Conservation (phyloP, 2,888 invertebrate genomes). For the Tenthredo scrophulariae region DNA sequence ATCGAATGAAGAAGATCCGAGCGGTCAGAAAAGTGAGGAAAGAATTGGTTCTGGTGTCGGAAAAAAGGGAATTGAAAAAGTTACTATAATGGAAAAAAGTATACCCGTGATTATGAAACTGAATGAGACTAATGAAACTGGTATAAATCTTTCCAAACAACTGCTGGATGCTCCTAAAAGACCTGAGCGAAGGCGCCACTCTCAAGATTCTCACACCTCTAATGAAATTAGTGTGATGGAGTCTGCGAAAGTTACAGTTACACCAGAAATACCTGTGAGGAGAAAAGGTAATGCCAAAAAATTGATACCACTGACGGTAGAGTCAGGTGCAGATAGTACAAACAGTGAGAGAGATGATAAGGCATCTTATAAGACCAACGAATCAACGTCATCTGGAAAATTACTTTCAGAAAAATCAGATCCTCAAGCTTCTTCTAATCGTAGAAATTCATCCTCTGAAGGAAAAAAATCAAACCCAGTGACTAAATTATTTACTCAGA, state of each 20-base stretch:
- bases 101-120: slow-evolving; percentile 55
- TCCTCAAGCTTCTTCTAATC: background rate
- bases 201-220: slow-evolving; percentile 56
- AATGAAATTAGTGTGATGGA: slow-evolving; percentile 5
- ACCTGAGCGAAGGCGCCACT: slow-evolving; percentile 64
- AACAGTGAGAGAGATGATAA: background rate
- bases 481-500: slow-evolving; percentile 50
- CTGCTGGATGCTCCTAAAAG: slow-evolving; percentile 62
- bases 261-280: slow-evolving; percentile 61
- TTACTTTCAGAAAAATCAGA: slow-evolving; percentile 8
- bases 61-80: slow-evolving; percentile 57
- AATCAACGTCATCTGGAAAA: background rate
- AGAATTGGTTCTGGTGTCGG: background rate
- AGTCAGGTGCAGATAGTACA: background rate
- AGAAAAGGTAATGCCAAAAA: slow-evolving; percentile 59
- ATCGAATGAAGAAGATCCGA: background rate
- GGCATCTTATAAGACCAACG: background rate
- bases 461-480: slow-evolving; percentile 3
- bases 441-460: slow-evolving; percentile 21
- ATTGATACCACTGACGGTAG: background rate
- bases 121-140: background rate
- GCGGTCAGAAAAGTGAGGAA: background rate
- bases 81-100: slow-evolving; percentile 65
- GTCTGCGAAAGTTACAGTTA: background rate
- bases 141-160: background rate